Base-by-base conservation (phyloP, 2,888 invertebrate species). In the Poecilus cupreus region DNA sequence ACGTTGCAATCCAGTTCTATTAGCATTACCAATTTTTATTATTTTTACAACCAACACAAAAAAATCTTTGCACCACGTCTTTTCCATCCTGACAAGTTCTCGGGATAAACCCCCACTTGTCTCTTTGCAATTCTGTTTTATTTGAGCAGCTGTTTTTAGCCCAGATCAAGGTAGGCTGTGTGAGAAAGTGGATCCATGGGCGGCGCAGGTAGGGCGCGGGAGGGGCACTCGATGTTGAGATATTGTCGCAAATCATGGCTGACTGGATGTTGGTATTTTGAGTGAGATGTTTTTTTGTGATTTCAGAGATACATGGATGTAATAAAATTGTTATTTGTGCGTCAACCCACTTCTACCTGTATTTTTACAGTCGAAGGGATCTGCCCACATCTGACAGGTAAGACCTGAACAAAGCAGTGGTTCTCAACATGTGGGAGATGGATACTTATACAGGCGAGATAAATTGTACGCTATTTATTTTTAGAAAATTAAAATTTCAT, bases 291-390 rank as follows among this genome's bases (percentile, higher is more conserved):
- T 60, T 60, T 60, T 32, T 60, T 60, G 24, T 60, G 22, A 60
- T 60, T 43, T 43, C 1, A 43, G 13, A 32, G 26, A 24, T 26
- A 60, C 24, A 60, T n/a, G 10, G 43, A 26, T 24, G 60, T 60
- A 24, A 60, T 60, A 60, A 60, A 60, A 60, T 60, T 60, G 60
- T 60, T 60, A 60, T 60, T 60, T 60, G 60, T 60, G 24, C 26
- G 60, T 60, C 60, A 60, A 24, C 13, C 60, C 60, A 60, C 60
- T 60, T 60, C 8, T 10, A 24, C 22, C 22, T 22, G 60, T 60
- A 60, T 60, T 60, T 60, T 60, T 60, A 60, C 6, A 22, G 22
- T 60, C 24, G 24, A 60, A 60, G 26, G 60, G 60, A 20, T 37
- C 39, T 70, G 54, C 54, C 54, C 54, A 54, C 54, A 54, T 39